Base-by-base conservation (phyloP, 2,797 vertebrate species). In the Diplodus sargus region DNA sequence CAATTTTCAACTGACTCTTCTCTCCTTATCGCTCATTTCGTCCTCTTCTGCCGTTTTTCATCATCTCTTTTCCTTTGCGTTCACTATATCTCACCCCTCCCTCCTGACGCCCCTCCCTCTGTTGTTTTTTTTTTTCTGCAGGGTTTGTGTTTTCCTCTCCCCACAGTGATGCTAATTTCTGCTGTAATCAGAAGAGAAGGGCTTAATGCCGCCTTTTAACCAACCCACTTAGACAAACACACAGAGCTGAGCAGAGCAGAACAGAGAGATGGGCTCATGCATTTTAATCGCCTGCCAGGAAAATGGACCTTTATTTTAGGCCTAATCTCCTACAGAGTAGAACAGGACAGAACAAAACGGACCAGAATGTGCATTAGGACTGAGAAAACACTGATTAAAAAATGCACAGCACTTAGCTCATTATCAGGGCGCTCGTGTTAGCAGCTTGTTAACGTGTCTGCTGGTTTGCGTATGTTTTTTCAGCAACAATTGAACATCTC, bases 161-260 rank as follows among this genome's bases (percentile, higher is more conserved):
- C 92, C 86, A 95, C 93, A 94, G 92, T 94, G 93, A 95, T 96
- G 95, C 93, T 95, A 96, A 96, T 96, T 95, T 95, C 85, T 86
- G 86, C 93, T 90, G 92, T 95, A 95, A 96, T 96, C 95, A 95
- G 94, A 94, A 91, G 92, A 94, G 95, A 95, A 93, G 89, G 93
- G 95, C 95, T 95, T 95, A 96, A 96, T 95, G 93, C 94, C 83
- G 88, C 92, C 93, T 95, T 96, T 94, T 93, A 92, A 96, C 94
- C 94, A 95, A 94, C 93, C 92, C 91, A 94, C 94, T 95, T 96
- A 95, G 92, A 96, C 95, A 96, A 96, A 96, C 95, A 95, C 90
- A 89, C 89, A 79, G 90, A 90, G 90, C 91, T 88, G 90, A 90
- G 88, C 88, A 73, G 89, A 87, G 87, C 91, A 87, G 87, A 93